phyloP scores from a whole-genome alignment of 2,113 vertebrate species.

The Chamaea fasciata region DNA sequence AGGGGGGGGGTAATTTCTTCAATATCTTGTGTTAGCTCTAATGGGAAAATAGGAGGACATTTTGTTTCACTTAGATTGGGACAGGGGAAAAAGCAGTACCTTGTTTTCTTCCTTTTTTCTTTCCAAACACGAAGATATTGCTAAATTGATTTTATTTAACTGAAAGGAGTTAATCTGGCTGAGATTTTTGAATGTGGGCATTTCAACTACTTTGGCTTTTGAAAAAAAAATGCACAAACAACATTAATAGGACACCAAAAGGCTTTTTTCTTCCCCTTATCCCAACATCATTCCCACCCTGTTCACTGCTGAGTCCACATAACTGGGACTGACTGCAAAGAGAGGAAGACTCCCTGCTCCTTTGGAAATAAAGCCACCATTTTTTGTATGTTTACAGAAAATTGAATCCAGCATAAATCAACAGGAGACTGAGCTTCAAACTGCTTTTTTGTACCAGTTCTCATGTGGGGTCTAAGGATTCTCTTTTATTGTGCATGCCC shows the following conservation, averaged over 20 bases:
- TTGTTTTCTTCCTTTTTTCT: neutral
- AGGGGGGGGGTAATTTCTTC: neutral
- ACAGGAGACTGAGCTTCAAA: neutral
- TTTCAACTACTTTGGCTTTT: neutral
- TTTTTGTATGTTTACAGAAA: neutral
- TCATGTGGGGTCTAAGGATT: neutral
- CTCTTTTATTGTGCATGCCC: neutral
- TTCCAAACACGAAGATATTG: neutral
- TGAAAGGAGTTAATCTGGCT: neutral
- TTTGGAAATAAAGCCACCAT: neutral
- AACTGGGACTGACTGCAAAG: neutral
- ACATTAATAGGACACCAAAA: neutral
- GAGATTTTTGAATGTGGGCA: neutral
- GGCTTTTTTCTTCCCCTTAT: neutral
- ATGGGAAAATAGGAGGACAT: neutral
- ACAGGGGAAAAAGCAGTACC: neutral
- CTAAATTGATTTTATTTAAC: neutral
- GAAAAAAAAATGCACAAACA: neutral
- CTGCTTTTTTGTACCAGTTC: neutral
- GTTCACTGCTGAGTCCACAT: fast-evolving
- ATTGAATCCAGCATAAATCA: neutral
- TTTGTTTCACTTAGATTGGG: neutral
- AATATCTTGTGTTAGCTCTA: neutral
- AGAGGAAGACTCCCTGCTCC: neutral
- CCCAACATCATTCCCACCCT: neutral